A percentile compares a stretch with the other conserved stretches of the same genome.
Evolutionary conservation across 2,113 vertebrate species (phyloP).

Genomic region (Gymnorhina tibicen): DNA sequence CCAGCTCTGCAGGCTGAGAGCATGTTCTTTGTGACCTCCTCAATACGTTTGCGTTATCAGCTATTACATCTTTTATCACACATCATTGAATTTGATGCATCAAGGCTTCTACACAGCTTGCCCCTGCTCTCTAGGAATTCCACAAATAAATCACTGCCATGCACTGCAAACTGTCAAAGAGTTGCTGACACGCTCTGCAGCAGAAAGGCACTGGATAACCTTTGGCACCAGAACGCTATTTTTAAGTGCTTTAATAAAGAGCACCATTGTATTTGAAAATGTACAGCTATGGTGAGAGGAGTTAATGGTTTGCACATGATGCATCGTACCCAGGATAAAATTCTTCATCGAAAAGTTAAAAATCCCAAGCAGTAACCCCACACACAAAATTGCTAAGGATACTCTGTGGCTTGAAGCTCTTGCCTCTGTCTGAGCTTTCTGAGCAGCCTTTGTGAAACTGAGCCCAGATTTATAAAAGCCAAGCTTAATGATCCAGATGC

Average conservation of each 20-base stretch:
- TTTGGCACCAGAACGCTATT: neutral
- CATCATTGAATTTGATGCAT: neutral
- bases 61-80: neutral
- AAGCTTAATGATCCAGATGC: neutral
- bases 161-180: neutral
- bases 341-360: conserved; percentile 4
- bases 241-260: conserved; percentile 23
- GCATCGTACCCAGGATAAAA: conserved; percentile 1
- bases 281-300: neutral
- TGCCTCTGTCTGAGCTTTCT: neutral
- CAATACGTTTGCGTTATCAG: neutral
- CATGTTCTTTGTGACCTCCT: neutral
- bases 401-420: neutral
- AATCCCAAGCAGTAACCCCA: neutral
- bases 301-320: conserved; percentile 17
- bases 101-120: neutral
- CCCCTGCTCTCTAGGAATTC: conserved; percentile 32
- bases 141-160: neutral
- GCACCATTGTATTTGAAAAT: neutral
- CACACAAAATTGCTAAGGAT: neutral
- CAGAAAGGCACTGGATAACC: conserved; percentile 8
- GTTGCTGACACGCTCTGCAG: neutral
- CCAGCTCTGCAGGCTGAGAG: neutral
- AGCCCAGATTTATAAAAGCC: neutral
- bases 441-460: neutral